Evolutionary conservation across 2,888 invertebrate genomes (phyloP), one percentile per base, ranked within the genome.

Genomic region (Ectemnius lituratus): DNA sequence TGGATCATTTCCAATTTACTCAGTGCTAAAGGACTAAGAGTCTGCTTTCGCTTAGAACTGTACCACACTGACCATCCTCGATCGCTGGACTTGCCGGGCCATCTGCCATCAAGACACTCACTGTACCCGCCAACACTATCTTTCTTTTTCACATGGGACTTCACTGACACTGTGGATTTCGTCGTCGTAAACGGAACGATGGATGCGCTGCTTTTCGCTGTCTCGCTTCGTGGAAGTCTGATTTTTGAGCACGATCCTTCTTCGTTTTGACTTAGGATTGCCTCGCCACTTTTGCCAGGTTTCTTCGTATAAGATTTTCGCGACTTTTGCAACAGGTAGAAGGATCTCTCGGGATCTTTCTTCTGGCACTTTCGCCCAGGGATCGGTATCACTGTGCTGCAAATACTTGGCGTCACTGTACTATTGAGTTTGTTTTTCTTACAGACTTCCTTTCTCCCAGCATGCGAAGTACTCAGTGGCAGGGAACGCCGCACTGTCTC

Each of bases 11-110:
- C 84, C 27, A 89, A 74, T 75, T 88, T 89, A 45, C 79, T 82
- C 11, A 87, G 64, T 4, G 84, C 81, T 20, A 85, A 56, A 5
- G 86, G 80, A 64, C 83, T 88, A 18, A 89, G 78, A 3, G 75
- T 75, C 20, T 87, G 85, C 52, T 86, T 88, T 18, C 85, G 85
- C 58, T 84, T 87, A 1, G 89, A 85, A 62, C 86, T 89, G 68
- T 87, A 87, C 88, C 88, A 86, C 64, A 90, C 84, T 0, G 88
- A 86, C 86, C 88, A 87, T 0, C 88, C 88, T 27, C 85, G 84
- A 65, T 89, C 88, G 58, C 73, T 74, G 8, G 66, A 65, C 66
- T 87, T 86, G 11, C 68, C 78, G 14, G 62, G 68, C 28, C 46
- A 76, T 45, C 85, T 87, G 11, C 75, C 70, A 16, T 84, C 83